phyloP scores from a whole-genome alignment of 35 echinoderm and acorn worm genomes.

The Acanthaster planci region DNA sequence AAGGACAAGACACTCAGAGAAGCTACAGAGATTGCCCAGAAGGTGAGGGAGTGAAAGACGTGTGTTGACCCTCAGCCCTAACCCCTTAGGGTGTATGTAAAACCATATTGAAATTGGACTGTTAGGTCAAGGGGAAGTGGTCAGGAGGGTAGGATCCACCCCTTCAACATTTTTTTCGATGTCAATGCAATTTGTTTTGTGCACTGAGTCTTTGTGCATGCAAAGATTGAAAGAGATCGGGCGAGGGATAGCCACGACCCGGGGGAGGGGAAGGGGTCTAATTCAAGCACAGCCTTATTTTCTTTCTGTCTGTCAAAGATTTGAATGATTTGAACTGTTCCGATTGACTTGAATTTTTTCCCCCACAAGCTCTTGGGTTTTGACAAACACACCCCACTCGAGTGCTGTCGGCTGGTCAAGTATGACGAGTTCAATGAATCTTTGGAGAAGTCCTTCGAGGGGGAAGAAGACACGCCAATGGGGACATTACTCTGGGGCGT shows the following conservation, averaged over 20 bases:
- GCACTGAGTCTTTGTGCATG: no score
- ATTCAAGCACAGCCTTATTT: not conserved
- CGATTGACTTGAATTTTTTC: not conserved
- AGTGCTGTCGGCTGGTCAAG: slow-evolving; percentile 85
- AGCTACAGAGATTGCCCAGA: slow-evolving; percentile 78
- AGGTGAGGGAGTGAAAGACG: slow-evolving; percentile 43
- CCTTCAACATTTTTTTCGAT: no score
- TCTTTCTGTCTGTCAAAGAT: no score
- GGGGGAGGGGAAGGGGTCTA: no score
- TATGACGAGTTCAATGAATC: slow-evolving; percentile 97
- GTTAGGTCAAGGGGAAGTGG: no score
- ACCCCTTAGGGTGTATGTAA: no score
- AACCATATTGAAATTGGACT: no score
- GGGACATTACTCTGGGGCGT: slow-evolving; percentile 85
- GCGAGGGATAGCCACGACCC: no score
- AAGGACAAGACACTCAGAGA: slow-evolving; percentile 88
- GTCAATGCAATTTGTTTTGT: no score
- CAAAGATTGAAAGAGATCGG: no score
- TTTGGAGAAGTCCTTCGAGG: slow-evolving; percentile 90
- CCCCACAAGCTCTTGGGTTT: slow-evolving; percentile 66
- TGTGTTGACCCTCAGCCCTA: no score
- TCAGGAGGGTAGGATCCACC: no score
- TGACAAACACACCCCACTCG: slow-evolving; percentile 69
- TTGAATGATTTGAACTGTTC: not conserved
- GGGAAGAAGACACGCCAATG: slow-evolving; percentile 71